These are phyloP conservation scores for Scomberomorus guttatus DNA, from an alignment of 2,797 vertebrate species.

Conservation along the genomic window DNA sequence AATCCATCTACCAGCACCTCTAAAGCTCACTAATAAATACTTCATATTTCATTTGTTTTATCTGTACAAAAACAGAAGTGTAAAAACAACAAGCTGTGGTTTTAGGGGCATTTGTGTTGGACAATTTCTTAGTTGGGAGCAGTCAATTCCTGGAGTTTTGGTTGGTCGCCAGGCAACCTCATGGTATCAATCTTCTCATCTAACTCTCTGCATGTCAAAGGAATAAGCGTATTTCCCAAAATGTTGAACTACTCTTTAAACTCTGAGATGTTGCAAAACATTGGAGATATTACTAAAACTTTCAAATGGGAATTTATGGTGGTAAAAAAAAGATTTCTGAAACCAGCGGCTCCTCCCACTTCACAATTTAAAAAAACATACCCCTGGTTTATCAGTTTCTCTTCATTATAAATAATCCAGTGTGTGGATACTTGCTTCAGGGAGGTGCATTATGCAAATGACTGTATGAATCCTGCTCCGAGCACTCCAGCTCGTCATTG, in stretches of 20 bases:
- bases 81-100: too few relatives aligned
- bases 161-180: not conserved
- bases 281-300: not conserved
- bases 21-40: too few relatives aligned
- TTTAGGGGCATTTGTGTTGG: too few relatives aligned
- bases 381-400: slow-evolving; percentile 32
- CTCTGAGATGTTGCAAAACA: not conserved
- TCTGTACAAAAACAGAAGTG: too few relatives aligned
- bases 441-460: slow-evolving; percentile 71
- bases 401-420: slow-evolving; percentile 37
- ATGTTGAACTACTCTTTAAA: slow-evolving; percentile 2
- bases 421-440: slow-evolving; percentile 27
- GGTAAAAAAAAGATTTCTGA: not conserved
- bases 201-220: not conserved
- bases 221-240: not conserved
- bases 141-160: not conserved
- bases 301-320: not conserved
- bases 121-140: too few relatives aligned
- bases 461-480: slow-evolving; percentile 54
- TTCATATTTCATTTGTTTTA: too few relatives aligned
- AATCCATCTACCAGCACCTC: too few relatives aligned
- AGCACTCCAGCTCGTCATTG: slow-evolving; percentile 69
- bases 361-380: slow-evolving; percentile 4
- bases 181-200: not conserved
- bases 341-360: slow-evolving; percentile 10